Conservation (phyloP, 37 sponge, comb jelly and placozoan genomes). For the Ianthella basta region DNA sequence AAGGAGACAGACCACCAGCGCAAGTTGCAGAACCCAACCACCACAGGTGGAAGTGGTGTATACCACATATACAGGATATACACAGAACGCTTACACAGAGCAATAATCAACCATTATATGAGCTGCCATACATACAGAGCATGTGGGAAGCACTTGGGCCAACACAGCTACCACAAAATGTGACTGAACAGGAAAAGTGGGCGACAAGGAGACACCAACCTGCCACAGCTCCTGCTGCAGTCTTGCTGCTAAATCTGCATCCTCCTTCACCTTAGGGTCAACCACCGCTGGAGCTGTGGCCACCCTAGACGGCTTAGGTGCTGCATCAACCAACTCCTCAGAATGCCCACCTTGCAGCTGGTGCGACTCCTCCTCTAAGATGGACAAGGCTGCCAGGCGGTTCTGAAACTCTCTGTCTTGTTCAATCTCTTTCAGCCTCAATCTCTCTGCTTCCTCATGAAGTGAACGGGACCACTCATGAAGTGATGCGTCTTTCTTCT, state of each 20-base stretch:
- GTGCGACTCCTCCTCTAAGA: not conserved
- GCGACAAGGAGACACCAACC: not conserved
- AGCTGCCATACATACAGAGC: not conserved
- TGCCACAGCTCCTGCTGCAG: constrained; percentile 4
- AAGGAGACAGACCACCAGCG: too few relatives aligned
- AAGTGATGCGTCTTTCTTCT: not conserved
- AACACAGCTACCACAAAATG: too few relatives aligned
- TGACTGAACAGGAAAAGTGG: too few relatives aligned
- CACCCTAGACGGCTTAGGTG: too few relatives aligned
- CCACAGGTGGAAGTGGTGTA: too few relatives aligned
- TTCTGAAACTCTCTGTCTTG: not conserved
- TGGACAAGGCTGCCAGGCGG: not conserved
- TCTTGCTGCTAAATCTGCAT: not conserved
- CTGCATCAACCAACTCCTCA: too few relatives aligned
- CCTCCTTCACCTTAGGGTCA: not conserved
- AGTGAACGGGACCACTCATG: not conserved
- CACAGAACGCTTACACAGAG: not conserved
- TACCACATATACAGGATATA: too few relatives aligned
- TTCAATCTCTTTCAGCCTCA: constrained; percentile 7
- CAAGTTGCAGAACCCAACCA: too few relatives aligned
- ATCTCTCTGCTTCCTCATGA: constrained; percentile 17
- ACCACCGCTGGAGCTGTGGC: too few relatives aligned
- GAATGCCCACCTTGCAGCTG: not conserved
- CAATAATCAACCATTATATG: not conserved
- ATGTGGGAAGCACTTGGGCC: not conserved